Conservation (phyloP, 2,113 vertebrate genomes). For the Dasyprocta punctata region DNA sequence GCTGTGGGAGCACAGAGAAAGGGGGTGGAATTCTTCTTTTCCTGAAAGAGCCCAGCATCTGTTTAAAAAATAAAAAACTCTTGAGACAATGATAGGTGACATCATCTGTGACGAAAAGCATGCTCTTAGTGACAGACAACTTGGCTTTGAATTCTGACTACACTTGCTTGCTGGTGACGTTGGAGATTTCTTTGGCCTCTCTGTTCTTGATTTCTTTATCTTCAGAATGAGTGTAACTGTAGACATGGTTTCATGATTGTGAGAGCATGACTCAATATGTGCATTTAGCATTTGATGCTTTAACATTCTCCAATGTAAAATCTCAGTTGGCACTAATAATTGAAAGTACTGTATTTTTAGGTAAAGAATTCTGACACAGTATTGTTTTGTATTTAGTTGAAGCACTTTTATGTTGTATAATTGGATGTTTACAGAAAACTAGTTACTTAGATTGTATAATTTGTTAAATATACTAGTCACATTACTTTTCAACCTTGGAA, state of each 20-base stretch:
- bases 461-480: neutral
- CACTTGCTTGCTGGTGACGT: neutral
- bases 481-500: neutral
- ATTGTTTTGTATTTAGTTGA: conserved; percentile 19
- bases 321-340: neutral
- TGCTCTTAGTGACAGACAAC: neutral
- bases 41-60: neutral
- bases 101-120: neutral
- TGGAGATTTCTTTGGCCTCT: neutral
- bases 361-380: neutral
- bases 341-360: conserved; percentile 21
- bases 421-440: neutral
- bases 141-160: neutral
- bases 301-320: neutral
- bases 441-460: neutral
- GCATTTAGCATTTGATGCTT: conserved; percentile 3
- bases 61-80: neutral
- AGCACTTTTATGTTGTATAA: neutral
- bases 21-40: neutral
- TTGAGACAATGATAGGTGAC: neutral
- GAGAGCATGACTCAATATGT: neutral
- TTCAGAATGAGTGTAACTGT: neutral
- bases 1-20: neutral
- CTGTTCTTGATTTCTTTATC: neutral
- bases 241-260: neutral